Evolutionary conservation across 2,113 vertebrate genomes (phyloP).

Genomic region (Lamprotornis superbus): DNA sequence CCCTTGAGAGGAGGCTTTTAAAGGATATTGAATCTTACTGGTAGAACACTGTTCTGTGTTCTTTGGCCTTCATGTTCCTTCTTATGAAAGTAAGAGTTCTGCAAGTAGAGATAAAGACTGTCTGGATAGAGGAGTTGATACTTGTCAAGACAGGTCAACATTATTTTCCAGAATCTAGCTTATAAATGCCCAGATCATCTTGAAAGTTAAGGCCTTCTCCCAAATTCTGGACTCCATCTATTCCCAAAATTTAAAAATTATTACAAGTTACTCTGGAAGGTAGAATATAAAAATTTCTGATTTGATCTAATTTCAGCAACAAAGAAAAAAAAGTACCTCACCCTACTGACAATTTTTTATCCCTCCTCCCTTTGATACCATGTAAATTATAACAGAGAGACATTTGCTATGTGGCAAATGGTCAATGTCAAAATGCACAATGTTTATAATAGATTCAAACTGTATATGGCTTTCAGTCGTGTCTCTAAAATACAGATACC

Average conservation of each 20-base stretch:
- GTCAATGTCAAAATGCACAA: neutral
- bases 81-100: neutral
- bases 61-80: neutral
- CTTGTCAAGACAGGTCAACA: neutral
- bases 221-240: neutral
- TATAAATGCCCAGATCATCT: neutral
- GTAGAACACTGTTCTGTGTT: neutral
- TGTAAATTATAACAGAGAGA: neutral
- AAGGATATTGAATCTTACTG: neutral
- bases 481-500: neutral
- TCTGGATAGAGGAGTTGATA: neutral
- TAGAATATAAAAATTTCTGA: neutral
- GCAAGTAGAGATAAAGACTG: neutral
- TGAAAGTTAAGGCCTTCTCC: neutral
- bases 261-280: neutral
- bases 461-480: neutral
- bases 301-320: neutral
- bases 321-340: neutral
- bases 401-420: neutral
- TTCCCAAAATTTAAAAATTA: neutral
- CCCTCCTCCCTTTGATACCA: neutral
- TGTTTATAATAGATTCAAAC: neutral
- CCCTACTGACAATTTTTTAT: neutral
- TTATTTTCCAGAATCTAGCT: neutral
- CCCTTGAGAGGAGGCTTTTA: neutral